Evolutionary conservation across 2,113 vertebrate genomes (phyloP).

Genomic region (Helogale parvula): DNA sequence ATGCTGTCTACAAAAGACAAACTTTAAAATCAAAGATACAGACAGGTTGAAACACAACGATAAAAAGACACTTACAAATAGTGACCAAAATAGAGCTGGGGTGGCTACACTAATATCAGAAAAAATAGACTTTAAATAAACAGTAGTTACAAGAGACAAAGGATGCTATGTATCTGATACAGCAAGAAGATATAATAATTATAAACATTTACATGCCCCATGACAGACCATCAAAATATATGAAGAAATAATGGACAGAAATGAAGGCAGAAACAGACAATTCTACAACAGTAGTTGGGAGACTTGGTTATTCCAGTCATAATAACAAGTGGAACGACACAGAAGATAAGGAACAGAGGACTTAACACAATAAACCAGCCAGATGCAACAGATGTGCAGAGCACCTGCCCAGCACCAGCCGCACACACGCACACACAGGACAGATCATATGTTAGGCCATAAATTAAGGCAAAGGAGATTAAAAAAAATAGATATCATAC

Average conservation of each 20-base stretch:
- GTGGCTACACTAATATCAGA: not conserved
- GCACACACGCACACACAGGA: rapidly evolving
- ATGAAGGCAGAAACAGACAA: not conserved
- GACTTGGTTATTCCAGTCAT: not conserved
- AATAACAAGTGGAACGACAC: not conserved
- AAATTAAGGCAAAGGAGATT: not conserved
- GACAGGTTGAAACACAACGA: not conserved
- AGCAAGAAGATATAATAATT: not conserved
- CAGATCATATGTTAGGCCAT: not conserved
- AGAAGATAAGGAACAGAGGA: not conserved
- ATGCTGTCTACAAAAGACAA: not conserved
- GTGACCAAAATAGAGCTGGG: not conserved
- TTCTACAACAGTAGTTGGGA: not conserved
- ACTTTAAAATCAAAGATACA: not conserved
- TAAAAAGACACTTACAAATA: not conserved
- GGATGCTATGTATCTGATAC: not conserved
- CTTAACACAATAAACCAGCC: not conserved
- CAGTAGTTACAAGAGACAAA: not conserved
- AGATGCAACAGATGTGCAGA: not conserved
- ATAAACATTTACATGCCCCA: not conserved
- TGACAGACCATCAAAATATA: not conserved
- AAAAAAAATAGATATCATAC: not conserved
- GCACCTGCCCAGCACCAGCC: not conserved
- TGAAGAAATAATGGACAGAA: not conserved
- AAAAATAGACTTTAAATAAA: not conserved